A percentile compares a stretch with the other conserved stretches of the same genome.
These are phyloP conservation scores for Notarius quadriscutis DNA, from an alignment of 2,113 vertebrate species.

Conservation along the genomic window DNA sequence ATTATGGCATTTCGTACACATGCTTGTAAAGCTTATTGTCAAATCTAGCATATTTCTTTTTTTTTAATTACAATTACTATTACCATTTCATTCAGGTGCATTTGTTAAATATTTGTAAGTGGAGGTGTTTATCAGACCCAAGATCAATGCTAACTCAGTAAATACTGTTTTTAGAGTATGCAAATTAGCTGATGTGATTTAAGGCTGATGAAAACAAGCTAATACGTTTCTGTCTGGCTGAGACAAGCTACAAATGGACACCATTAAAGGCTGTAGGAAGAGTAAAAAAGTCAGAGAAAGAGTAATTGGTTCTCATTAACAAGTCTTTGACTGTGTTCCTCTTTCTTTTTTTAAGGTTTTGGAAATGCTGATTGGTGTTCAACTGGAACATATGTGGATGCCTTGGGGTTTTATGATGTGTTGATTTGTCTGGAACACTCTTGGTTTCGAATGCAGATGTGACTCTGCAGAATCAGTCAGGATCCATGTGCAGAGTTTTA, in stretches of 20 bases:
- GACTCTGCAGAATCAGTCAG: neutral
- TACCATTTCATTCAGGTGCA: neutral
- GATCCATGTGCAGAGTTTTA: neutral
- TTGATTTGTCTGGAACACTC: conserved; percentile 26
- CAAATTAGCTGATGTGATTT: conserved; percentile 74
- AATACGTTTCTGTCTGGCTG: conserved; percentile 63
- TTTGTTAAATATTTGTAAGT: conserved; percentile 36
- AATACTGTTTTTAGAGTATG: conserved; percentile 61
- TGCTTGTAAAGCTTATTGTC: neutral
- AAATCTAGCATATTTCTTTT: neutral
- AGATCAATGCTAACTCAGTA: conserved; percentile 52
- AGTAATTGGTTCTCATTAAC: conserved; percentile 69
- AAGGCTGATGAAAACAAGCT: conserved; percentile 73
- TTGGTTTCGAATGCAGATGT: neutral
- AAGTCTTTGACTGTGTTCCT: conserved; percentile 59
- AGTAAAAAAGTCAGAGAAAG: conserved; percentile 63
- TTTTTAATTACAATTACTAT: neutral
- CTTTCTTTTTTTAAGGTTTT: conserved; percentile 51
- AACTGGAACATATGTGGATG: conserved; percentile 17
- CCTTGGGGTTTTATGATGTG: conserved; percentile 1
- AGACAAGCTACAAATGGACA: conserved; percentile 71
- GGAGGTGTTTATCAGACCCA: conserved; percentile 34
- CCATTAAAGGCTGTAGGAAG: conserved; percentile 70
- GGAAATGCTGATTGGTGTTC: conserved; percentile 26
- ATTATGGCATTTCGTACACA: neutral